phyloP scores from a whole-genome alignment of 2,113 vertebrate species.

The Carettochelys insculpta region DNA sequence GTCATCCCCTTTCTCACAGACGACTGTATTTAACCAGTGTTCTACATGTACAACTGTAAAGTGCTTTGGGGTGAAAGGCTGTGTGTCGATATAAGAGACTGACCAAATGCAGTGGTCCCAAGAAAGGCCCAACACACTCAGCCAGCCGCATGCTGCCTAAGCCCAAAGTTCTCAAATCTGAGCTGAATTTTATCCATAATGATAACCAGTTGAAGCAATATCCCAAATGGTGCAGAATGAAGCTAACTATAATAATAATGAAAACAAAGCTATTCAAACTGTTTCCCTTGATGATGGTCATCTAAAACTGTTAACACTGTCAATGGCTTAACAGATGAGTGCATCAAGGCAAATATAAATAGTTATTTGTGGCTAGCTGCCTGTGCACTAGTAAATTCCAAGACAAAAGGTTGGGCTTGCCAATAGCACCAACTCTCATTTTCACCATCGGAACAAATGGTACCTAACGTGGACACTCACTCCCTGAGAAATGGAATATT shows the following conservation, averaged over 20 bases:
- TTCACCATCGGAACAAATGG: slow-evolving; percentile 36
- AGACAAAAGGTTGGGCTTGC: not conserved
- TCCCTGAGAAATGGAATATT: slow-evolving; percentile 29
- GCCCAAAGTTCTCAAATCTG: not conserved
- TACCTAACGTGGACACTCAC: slow-evolving; percentile 44
- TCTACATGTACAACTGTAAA: slow-evolving; percentile 1
- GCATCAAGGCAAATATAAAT: slow-evolving; percentile 8
- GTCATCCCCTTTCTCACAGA: not conserved
- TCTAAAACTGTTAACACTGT: not conserved
- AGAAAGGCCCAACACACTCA: not conserved
- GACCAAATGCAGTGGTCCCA: not conserved
- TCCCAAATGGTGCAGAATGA: not conserved
- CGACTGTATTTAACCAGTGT: not conserved
- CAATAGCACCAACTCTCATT: not conserved
- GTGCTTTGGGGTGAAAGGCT: slow-evolving; percentile 1
- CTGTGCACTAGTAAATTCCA: not conserved
- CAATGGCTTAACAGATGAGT: not conserved
- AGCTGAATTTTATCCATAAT: not conserved
- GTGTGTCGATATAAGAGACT: not conserved
- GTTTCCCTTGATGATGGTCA: not conserved
- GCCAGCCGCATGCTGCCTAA: slow-evolving; percentile 28
- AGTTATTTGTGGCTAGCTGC: not conserved
- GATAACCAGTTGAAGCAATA: not conserved
- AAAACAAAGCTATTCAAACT: not conserved
- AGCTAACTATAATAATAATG: slow-evolving; percentile 15